Evolutionary conservation across 2,113 vertebrate species (phyloP).

Genomic region (Serinus canaria): DNA sequence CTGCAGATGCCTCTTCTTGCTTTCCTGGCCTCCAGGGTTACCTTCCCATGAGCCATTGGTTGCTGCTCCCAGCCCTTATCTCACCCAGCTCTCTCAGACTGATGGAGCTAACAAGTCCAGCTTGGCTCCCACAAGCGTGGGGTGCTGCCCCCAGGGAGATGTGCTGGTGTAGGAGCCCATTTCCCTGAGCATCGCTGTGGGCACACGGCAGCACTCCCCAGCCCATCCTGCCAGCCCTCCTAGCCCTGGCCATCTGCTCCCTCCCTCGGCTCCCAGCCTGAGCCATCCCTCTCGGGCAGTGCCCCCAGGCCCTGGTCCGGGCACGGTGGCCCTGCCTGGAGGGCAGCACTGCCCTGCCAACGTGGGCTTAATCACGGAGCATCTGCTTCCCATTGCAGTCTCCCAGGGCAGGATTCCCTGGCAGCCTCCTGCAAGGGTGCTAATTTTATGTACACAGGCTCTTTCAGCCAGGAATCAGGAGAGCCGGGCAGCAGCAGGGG

Average conservation of each 20-base stretch:
- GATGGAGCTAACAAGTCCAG: neutral
- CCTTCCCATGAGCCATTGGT: rapidly evolving
- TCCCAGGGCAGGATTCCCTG: neutral
- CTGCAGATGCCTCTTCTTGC: neutral
- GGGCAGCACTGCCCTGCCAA: neutral
- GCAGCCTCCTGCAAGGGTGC: constrained; percentile 30
- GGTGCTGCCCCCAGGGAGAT: neutral
- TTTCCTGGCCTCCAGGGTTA: neutral
- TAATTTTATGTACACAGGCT: constrained; percentile 34
- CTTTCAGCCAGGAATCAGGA: neutral
- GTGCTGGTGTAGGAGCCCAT: rapidly evolving
- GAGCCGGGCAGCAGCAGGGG: neutral
- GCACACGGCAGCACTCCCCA: neutral
- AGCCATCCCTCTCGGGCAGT: rapidly evolving
- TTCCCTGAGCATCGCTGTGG: neutral
- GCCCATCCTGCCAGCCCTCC: neutral
- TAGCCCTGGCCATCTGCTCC: neutral
- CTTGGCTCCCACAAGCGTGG: rapidly evolving
- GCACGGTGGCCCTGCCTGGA: neutral
- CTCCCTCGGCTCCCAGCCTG: rapidly evolving
- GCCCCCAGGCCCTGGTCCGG: rapidly evolving
- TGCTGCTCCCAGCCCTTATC: neutral
- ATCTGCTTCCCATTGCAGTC: constrained; percentile 55
- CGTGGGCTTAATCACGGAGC: constrained; percentile 41
- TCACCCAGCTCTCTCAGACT: neutral